Evolutionary conservation across 2,113 vertebrate species (phyloP).

Genomic region (Thermophis baileyi): DNA sequence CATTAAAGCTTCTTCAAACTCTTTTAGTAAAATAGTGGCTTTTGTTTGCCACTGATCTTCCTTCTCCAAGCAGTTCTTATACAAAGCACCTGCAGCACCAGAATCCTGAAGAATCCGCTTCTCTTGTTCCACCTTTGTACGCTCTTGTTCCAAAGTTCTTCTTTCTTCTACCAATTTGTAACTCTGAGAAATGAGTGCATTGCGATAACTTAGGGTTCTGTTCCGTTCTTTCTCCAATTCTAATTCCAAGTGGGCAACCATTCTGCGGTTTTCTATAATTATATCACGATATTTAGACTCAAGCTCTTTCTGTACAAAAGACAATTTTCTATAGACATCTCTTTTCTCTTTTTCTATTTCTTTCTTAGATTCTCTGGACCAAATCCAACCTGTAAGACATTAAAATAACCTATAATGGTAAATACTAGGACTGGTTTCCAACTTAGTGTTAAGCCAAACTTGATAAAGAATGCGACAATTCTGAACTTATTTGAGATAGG

Average conservation of each 20-base stretch:
- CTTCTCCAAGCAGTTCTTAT: constrained; percentile 72
- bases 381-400: constrained; percentile 86
- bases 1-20: constrained; percentile 79
- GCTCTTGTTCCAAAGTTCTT: constrained; percentile 79
- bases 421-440: background rate
- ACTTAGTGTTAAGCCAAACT: background rate
- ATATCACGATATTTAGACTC: constrained; percentile 82
- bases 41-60: constrained; percentile 78
- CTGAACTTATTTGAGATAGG: background rate
- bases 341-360: constrained; percentile 82
- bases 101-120: constrained; percentile 70
- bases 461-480: background rate
- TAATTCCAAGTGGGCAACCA: constrained; percentile 80
- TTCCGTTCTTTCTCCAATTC: constrained; percentile 91
- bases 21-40: constrained; percentile 73
- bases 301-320: constrained; percentile 74
- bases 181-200: constrained; percentile 85
- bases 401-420: background rate
- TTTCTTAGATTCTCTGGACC: constrained; percentile 88
- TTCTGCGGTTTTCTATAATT: constrained; percentile 79
- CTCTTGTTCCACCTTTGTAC: constrained; percentile 75
- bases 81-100: constrained; percentile 68
- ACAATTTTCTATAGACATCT: constrained; percentile 71
- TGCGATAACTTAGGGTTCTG: constrained; percentile 81
- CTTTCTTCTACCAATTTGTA: constrained; percentile 84